Evolutionary conservation across 1,140 invertebrate genomes (phyloP).

Genomic region (Zophobas morio): DNA sequence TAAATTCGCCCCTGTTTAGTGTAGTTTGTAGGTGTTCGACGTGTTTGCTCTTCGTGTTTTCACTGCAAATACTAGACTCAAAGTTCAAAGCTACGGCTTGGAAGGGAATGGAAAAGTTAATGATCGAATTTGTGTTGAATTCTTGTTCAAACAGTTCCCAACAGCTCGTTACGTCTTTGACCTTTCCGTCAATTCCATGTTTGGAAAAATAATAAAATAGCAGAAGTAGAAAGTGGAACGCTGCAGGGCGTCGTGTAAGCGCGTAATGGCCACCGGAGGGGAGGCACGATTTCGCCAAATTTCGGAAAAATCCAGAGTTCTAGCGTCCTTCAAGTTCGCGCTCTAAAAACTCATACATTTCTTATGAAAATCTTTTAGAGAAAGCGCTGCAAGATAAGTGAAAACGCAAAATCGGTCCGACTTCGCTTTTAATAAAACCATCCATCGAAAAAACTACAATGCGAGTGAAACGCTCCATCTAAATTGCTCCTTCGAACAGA

Average conservation of each 20-base stretch:
- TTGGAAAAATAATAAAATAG: conserved; percentile 12
- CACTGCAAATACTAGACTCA: conserved; percentile 13
- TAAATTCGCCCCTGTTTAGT: not conserved
- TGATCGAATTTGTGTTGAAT: conserved; percentile 13
- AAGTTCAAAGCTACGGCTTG: conserved; percentile 7
- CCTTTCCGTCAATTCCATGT: conserved; percentile 2
- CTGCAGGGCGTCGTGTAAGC: not conserved
- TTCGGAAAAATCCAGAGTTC: no score
- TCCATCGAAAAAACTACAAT: conserved; percentile 17
- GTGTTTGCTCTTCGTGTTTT: conserved; percentile 18
- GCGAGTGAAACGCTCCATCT: conserved; percentile 12
- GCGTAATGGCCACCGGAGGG: conserved; percentile 2
- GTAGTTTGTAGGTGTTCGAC: conserved; percentile 3
- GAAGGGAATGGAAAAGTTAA: not conserved
- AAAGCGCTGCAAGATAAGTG: conserved; percentile 25
- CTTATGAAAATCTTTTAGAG: not conserved
- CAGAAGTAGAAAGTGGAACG: conserved; percentile 26
- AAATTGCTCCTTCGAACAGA: conserved; percentile 15
- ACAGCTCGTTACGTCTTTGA: not conserved
- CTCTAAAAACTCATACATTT: conserved; percentile 3
- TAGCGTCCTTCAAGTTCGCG: not conserved
- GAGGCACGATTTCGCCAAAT: not conserved
- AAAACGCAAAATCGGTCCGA: conserved; percentile 7
- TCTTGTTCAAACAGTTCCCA: conserved; percentile 14
- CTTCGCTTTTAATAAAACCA: conserved; percentile 20